Base-by-base conservation (phyloP, 2,888 invertebrate species). In the Pheosia gnoma region DNA sequence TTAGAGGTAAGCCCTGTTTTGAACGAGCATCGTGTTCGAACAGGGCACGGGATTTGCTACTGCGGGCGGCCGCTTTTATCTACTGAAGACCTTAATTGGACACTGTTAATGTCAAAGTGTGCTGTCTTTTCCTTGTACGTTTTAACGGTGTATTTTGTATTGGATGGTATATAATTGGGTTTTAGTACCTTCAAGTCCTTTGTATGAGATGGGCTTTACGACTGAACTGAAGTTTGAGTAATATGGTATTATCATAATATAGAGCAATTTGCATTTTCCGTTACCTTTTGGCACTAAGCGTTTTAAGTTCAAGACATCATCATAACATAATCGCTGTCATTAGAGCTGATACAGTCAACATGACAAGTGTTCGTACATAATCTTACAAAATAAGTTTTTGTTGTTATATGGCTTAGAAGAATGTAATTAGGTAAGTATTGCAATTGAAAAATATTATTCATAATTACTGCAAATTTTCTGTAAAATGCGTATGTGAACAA, bases 61-160 rank as follows among this genome's bases (percentile, higher is more conserved):
- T 59, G 67, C 68, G 59, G 66, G 70, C 71, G 65, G 65, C 57
- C 59, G 68, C 66, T 61, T 74, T 78, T 82, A 82, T 77, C 80
- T 79, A 13, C 54, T 13, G 59, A 63, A 70, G 65, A 62, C 75
- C 76, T 81, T 83, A 83, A 82, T 83, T 83, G 79, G 78, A 66
- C 70, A 77, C 79, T 79, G 74, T 78, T 80, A 81, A 81, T 79
- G 80, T 80, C 80, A 76, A 72, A 74, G 72, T 66, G 62, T 58
- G 38, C 25, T 59, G 58, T 59, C 58, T 63, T 64, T 57, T 59
- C 61, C 63, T 57, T 66, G 67, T 66, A 63, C 66, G 59, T 58
- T 63, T 58, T 70, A 72, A 68, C 72, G 71, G 75, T 67, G 62
- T 59, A 41, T 59, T 59, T 59, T 9, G 4, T 38, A 47, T 47